Base-by-base conservation (phyloP, 92 coral and sea anemone genomes). In the Palythoa heliodiscus region DNA sequence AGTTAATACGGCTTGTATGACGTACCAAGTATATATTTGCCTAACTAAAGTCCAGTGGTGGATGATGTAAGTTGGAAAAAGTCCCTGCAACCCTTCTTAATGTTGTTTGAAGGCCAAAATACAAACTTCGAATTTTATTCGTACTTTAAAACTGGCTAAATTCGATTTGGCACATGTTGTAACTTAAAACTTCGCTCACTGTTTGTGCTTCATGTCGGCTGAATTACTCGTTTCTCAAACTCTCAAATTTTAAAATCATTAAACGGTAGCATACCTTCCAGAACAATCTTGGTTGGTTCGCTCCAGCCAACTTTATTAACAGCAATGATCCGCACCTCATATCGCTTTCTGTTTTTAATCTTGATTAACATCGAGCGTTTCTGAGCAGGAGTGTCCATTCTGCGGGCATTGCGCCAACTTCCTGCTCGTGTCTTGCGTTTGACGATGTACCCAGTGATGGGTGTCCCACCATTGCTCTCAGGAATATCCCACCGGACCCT, bases 261-360 rank as follows among this genome's bases (percentile, higher is more conserved):
- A 15, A 14, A 13, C 23, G 15, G 11, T 16, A 22, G 19, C 25
- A 12, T 79, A 79, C 83, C 83, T 64, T 79, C 83, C 53, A 79
- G 15, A 13, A 38, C 73, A 64, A 63, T 79, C 3, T 35, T 22
- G 17, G 11, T 79, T 40, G 83, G 83, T 12, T 79, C 43, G 16
- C 83, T 66, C 83, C 83, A 79, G 39, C 83, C 83, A 79, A 79
- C 83, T 79, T 79, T 79, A 40, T 79, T 79, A 13, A 48, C 55
- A 22, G 83, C 73, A 38, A 79, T n/a, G 55, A 79, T 64, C 24
- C 83, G 83, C 20, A 79, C 72, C 40, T 38, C 72, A 20, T 79
- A 79, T 79, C 83, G 61, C 40, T 79, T 79, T 47, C 83, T 79
- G 23, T 79, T 58, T 57, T 20, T 79, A 23, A 79, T 79, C 20